Base-by-base conservation (phyloP, 2,797 vertebrate species). In the Neosilurus hyrtlii region DNA sequence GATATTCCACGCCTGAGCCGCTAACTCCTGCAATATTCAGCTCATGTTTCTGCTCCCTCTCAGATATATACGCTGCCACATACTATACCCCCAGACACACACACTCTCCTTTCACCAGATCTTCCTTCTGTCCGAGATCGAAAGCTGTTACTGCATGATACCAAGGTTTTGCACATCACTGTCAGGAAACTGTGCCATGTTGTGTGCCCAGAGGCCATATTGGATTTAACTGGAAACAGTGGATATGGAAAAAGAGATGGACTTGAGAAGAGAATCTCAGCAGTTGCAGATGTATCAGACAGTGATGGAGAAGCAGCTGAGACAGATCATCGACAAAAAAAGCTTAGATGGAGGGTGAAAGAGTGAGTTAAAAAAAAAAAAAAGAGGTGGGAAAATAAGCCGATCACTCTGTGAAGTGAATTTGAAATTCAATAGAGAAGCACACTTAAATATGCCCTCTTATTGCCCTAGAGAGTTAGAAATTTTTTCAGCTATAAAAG, bases 401-500 rank as follows among this genome's bases (percentile, higher is more conserved):
- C 35, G 35, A 72, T 83, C 83, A 82, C 1, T 24, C 71, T 87
- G 79, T 84, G 20, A 81, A 83, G 72, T 85, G 81, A 86, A 84
- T 76, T 72, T 80, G 85, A 87, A 88, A 90, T 86, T 74, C 81
- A 87, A 86, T 87, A 82, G 87, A 87, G 75, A 86, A 37, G 57
- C 77, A 56, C 75, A 82, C 81, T 76, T 82, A 86, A 85, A 88
- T 88, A 80, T 70, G 63, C 66, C 79, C 18, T 66, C 65, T 51
- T 82, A 61, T 76, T 84, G 51, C 70, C 79, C 57, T n/a, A n/a
- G 80, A 81, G 78, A 79, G 11, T 54, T 12, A 10, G 49, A 54
- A 20, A 62, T 68, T 72, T 73, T 67, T 43, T 37, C 4, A 43
- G 24, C 66, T 78, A 9, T 82, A 43, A 81, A 73, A 84, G 66